Evolutionary conservation across 2,888 invertebrate species (phyloP), one percentile per base, ranked within the genome.

Genomic region (Cataglyphis rosenhaueri): DNA sequence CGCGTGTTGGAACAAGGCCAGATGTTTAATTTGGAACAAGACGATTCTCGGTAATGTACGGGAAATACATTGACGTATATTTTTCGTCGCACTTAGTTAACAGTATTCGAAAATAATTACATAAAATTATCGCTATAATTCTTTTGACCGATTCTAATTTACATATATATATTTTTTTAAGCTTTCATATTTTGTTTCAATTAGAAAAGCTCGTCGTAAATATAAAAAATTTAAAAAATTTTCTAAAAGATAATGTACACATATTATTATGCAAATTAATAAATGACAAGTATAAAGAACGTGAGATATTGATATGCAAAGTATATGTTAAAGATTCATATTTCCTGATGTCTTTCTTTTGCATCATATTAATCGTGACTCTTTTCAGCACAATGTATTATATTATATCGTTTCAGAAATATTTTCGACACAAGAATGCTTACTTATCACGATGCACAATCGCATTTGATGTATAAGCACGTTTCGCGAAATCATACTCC

Each of bases 351-450:
- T 29, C 15, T 38, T 1, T 38, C 41, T 3, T 55, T 41, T 68
- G 29, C 0, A 41, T 66, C 32, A 66, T 55, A 65, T 76, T 76
- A 76, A 76, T 57, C 76, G 66, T 41, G 68, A 76, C 25, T 66
- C 41, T 55, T 65, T 76, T 55, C 21, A 25, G 18, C 35, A 62
- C 1, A 52, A 15, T 55, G 29, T 0, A 29, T 57, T 57, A 29
- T n/a, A 9, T 66, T 57, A 29, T n/a, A 9, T 66, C n/a, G 38
- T 57, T 68, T 76, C 55, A 55, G 38, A 76, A 76, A 76, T 76
- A 66, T 76, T 76, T 76, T n/a, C 15, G n/a, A 55, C n/a, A 10
- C n/a, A n/a, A 66, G 3, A 66, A 29, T 66, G 66, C 52, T 75
- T 65, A 65, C 25, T 65, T 66, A 38, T 66, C 55, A 41, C n/a